Evolutionary conservation across 2,797 vertebrate species (phyloP).

Genomic region (Phylloscopus collybita): DNA sequence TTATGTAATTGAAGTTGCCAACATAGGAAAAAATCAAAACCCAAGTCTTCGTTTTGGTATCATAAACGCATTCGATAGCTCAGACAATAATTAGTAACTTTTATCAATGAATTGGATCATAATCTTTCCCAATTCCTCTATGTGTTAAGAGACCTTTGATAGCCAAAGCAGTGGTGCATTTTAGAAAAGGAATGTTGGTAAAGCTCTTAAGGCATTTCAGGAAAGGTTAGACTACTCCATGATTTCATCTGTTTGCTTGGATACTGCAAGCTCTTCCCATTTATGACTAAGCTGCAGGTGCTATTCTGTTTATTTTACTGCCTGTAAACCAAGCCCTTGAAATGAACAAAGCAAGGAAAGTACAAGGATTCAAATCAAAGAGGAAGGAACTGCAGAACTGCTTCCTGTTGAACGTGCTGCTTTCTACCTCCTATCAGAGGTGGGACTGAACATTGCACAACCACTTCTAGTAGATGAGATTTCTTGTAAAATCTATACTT

Average conservation of each 20-base stretch:
- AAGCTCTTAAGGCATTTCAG: constrained; percentile 18
- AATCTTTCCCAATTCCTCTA: background rate
- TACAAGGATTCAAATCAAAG: constrained; percentile 39
- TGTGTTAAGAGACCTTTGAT: background rate
- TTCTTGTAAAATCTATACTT: background rate
- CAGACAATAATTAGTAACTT: background rate
- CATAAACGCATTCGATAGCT: background rate
- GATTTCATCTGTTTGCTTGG: constrained; percentile 61
- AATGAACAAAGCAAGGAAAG: constrained; percentile 77
- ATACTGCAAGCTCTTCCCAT: constrained; percentile 47
- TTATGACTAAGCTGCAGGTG: constrained; percentile 77
- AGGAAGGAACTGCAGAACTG: constrained; percentile 76
- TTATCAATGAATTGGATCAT: background rate
- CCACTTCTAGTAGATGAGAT: background rate
- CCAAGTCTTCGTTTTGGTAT: background rate
- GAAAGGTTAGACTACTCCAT: constrained; percentile 18
- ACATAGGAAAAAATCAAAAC: background rate
- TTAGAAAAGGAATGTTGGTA: background rate
- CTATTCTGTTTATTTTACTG: constrained; percentile 72
- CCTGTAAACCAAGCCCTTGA: constrained; percentile 70
- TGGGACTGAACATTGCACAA: constrained; percentile 4
- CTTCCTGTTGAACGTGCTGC: constrained; percentile 60
- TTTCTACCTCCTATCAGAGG: constrained; percentile 56
- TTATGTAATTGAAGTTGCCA: background rate
- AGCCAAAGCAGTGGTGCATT: background rate